These are phyloP conservation scores for Chrysina gloriosa DNA, from an alignment of 2,888 invertebrate genomes.

Conservation along the genomic window DNA sequence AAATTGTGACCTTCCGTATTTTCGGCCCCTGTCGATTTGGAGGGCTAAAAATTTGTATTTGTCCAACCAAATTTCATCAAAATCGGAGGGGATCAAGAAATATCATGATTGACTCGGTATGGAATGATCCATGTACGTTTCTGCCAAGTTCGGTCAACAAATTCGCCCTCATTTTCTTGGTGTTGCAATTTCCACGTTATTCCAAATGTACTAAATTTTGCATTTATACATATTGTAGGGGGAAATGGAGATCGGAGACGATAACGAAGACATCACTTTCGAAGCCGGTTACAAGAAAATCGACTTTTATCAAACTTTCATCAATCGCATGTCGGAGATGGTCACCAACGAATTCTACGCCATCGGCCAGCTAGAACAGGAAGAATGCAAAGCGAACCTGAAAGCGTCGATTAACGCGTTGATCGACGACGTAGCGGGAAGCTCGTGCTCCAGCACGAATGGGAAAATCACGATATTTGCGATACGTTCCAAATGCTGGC, in stretches of 20 bases:
- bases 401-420: constrained; percentile 70
- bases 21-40: no score
- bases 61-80: no score
- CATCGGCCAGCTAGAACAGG: constrained; percentile 73
- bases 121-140: no score
- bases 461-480: constrained; percentile 77
- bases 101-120: no score
- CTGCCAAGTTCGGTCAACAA: no score
- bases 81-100: no score
- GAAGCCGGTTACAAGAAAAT: constrained; percentile 73
- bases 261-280: constrained; percentile 68
- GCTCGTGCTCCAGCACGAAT: constrained; percentile 73
- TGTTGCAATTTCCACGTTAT: no score
- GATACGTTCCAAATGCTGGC: constrained; percentile 78
- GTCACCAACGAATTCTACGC: constrained; percentile 77
- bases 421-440: constrained; percentile 73
- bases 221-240: no score
- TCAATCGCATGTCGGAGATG: constrained; percentile 71
- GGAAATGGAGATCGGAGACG: constrained; percentile 59
- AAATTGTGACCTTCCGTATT: no score
- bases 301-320: constrained; percentile 70
- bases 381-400: constrained; percentile 72
- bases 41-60: no score
- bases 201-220: no score
- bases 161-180: no score